Base-by-base conservation (phyloP, 2,797 vertebrate species). In the Zenarchopterus dispar region DNA sequence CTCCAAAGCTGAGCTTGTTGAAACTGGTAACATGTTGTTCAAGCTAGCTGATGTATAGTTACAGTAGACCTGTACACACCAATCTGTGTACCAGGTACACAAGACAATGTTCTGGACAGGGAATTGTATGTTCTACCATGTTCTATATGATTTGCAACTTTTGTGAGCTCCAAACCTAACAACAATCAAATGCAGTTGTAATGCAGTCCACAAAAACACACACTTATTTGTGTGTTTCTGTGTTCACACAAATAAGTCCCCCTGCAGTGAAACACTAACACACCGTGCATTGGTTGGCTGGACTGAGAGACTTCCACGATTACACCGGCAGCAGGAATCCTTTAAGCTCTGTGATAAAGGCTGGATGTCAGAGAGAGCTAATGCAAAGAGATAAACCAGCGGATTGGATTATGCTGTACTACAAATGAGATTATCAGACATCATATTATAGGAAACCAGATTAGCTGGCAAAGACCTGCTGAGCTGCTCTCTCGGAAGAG, bases 1-100 rank as follows among this genome's bases (percentile, higher is more conserved):
- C 57, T 91, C 90, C 56, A 90, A 90, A 54, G 88, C 83, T 42
- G 70, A 56, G 0, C 84, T 79, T 39, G 78, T 78, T 74, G 80
- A 77, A 57, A 70, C 42, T 16, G 26, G 41, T 50, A 41, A 19
- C 43, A 22, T 52, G 22, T 56, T 2, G 24, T 53, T 9, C 21
- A 28, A 8, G 26, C 3, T 19, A 49, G n/a, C 46, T 49, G n/a
- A 31, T 60, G 28, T 28, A 6, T n/a, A n/a, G n/a, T n/a, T n/a
- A n/a, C n/a, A n/a, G n/a, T n/a, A n/a, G n/a, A n/a, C n/a, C n/a
- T n/a, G n/a, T n/a, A n/a, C n/a, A n/a, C n/a, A n/a, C n/a, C n/a
- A 23, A 0, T 46, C 41, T 41, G 11, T 49, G 16, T 50, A 33
- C 28, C 33, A 88, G 47, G n/a, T 45, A 31, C 21, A 49, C 9